Conservation (phyloP, 2,888 invertebrate species). For the Cremastinae sp. region DNA sequence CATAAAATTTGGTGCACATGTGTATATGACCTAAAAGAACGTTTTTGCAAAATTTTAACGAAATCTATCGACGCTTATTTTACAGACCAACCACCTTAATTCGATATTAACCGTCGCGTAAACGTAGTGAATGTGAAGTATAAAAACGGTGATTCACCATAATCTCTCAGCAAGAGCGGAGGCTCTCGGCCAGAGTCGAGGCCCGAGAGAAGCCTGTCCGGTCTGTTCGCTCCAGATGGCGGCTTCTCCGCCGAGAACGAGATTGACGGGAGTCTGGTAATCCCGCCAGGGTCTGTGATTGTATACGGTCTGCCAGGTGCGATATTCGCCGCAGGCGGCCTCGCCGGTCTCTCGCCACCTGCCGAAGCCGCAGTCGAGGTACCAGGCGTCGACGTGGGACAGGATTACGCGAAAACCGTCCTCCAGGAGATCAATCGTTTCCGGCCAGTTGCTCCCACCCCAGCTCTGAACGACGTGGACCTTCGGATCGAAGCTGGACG, state of each 20-base stretch:
- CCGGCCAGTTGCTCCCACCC: constrained; percentile 91
- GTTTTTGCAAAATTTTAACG: no score
- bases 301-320: constrained; percentile 93
- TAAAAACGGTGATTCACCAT: constrained; percentile 81
- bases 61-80: no score
- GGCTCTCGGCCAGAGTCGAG: constrained; percentile 91
- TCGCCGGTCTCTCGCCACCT: constrained; percentile 92
- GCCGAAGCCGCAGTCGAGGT: constrained; percentile 93
- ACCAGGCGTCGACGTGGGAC: constrained; percentile 94
- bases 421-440: constrained; percentile 88
- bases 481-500: constrained; percentile 87
- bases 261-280: constrained; percentile 74
- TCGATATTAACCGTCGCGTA: no score
- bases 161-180: constrained; percentile 91
- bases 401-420: constrained; percentile 90
- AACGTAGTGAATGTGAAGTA: constrained; percentile 22
- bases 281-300: constrained; percentile 89
- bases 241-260: constrained; percentile 88
- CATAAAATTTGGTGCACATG: no score
- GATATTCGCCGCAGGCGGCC: constrained; percentile 93
- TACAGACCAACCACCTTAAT: no score
- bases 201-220: constrained; percentile 87
- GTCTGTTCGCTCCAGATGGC: constrained; percentile 94
- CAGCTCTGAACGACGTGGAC: constrained; percentile 89
- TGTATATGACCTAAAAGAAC: no score